These are phyloP conservation scores for Drosophila ezoana DNA, from an alignment of 2,888 invertebrate species.

Conservation along the genomic window DNA sequence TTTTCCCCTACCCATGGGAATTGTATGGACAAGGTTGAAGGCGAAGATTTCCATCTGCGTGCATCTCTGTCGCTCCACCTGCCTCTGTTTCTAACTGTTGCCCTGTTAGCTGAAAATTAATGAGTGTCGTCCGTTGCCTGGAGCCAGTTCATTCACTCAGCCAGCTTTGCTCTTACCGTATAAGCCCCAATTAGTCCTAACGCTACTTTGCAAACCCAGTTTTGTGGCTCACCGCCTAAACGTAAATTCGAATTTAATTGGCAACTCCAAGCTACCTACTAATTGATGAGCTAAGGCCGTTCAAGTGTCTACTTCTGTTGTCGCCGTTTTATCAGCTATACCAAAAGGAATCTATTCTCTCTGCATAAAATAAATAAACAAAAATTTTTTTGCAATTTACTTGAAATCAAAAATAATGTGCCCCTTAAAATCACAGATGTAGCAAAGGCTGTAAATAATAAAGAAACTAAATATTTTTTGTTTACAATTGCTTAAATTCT, in stretches of 20 bases:
- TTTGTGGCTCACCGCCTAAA: constrained; percentile 38
- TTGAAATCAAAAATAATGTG: not conserved
- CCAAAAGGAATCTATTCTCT: constrained; percentile 19
- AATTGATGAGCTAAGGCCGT: constrained; percentile 57
- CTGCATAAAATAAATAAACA: constrained; percentile 2
- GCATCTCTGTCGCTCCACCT: constrained; percentile 7
- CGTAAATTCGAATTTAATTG: constrained; percentile 69
- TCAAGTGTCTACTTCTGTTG: not conserved
- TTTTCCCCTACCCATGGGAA: constrained; percentile 49
- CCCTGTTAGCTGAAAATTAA: constrained; percentile 61
- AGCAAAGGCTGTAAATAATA: not conserved
- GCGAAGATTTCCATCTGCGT: constrained; percentile 46
- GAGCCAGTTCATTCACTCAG: constrained; percentile 66
- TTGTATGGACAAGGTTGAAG: constrained; percentile 45
- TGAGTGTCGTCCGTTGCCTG: constrained; percentile 63
- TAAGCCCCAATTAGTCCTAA: constrained; percentile 68
- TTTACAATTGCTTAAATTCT: not conserved
- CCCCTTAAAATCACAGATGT: not conserved
- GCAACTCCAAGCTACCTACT: constrained; percentile 49
- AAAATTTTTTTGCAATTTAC: not conserved
- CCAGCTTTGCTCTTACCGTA: constrained; percentile 18
- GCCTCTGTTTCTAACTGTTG: constrained; percentile 31
- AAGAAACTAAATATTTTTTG: not conserved
- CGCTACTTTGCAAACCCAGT: constrained; percentile 60
- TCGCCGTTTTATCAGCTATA: not conserved